Conservation (phyloP, 2,888 invertebrate species). For the Rhagonycha lutea region DNA sequence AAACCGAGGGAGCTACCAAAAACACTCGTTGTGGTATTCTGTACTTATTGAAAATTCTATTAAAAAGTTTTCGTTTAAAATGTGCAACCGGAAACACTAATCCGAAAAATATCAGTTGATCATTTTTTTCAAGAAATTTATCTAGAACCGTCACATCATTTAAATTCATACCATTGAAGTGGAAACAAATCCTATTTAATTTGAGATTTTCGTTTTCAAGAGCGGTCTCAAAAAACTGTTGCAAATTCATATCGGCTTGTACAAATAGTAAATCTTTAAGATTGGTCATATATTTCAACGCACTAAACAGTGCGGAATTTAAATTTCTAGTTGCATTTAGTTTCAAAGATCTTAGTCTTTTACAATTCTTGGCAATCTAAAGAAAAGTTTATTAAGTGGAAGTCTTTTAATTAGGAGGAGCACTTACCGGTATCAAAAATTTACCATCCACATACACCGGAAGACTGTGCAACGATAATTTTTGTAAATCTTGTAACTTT, state of each 20-base stretch:
- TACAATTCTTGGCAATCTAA: slow-evolving; percentile 1
- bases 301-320: not conserved
- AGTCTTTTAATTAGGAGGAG: not conserved
- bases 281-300: not conserved
- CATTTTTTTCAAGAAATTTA: not conserved
- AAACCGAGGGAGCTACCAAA: not conserved
- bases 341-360: slow-evolving; percentile 1
- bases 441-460: not conserved
- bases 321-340: not conserved
- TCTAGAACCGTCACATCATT: not conserved
- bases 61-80: not conserved
- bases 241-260: not conserved
- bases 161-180: not conserved
- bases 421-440: slow-evolving; percentile 8
- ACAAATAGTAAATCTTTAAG: not conserved
- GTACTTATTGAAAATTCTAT: not conserved
- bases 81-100: not conserved
- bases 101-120: not conserved
- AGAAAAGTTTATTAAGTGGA: not conserved
- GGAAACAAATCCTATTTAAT: not conserved
- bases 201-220: not conserved
- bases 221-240: not conserved
- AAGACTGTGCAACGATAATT: not conserved
- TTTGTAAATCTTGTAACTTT: not conserved
- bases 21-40: too few relatives aligned